Evolutionary conservation across 2,888 invertebrate genomes (phyloP).

Genomic region (Sminthurides aquaticus): DNA sequence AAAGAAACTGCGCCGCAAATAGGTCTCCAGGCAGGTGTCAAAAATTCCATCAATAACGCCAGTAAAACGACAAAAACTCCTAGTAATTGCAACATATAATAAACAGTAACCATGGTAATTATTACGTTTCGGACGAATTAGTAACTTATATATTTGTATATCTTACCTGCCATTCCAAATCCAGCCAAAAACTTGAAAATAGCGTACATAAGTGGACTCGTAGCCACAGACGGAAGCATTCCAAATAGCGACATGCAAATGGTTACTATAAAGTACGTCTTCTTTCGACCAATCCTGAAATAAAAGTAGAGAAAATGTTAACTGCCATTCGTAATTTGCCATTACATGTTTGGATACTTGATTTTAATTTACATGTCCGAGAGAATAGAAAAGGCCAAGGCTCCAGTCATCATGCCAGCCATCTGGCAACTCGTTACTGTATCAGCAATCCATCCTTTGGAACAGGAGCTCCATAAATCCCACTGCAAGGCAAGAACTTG

Average conservation of each 20-base stretch:
- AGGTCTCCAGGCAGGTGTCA: slow-evolving; percentile 33
- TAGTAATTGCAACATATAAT: neutral
- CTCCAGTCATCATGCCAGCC: slow-evolving; percentile 29
- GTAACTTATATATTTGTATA: neutral
- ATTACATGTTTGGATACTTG: too few relatives aligned
- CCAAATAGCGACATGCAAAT: slow-evolving; percentile 24
- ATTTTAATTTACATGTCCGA: slow-evolving; percentile 25
- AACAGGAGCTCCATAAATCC: slow-evolving; percentile 26
- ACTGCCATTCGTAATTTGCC: neutral
- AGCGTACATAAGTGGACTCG: slow-evolving; percentile 17
- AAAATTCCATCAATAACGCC: slow-evolving; percentile 38
- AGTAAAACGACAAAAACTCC: slow-evolving; percentile 29
- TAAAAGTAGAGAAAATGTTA: neutral
- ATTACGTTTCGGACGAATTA: neutral
- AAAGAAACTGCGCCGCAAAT: slow-evolving; percentile 34
- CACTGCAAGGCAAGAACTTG: slow-evolving; percentile 25
- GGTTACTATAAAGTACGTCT: slow-evolving; percentile 22
- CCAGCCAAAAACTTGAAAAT: slow-evolving; percentile 31
- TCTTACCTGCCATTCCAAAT: slow-evolving; percentile 13
- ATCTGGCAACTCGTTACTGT: slow-evolving; percentile 36
- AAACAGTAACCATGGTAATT: neutral
- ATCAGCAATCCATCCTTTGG: slow-evolving; percentile 35
- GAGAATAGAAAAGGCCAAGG: slow-evolving; percentile 27
- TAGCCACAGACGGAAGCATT: neutral
- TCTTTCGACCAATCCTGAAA: slow-evolving; percentile 31